Conservation (phyloP, 2,888 invertebrate genomes). For the Penaeus monodon region DNA sequence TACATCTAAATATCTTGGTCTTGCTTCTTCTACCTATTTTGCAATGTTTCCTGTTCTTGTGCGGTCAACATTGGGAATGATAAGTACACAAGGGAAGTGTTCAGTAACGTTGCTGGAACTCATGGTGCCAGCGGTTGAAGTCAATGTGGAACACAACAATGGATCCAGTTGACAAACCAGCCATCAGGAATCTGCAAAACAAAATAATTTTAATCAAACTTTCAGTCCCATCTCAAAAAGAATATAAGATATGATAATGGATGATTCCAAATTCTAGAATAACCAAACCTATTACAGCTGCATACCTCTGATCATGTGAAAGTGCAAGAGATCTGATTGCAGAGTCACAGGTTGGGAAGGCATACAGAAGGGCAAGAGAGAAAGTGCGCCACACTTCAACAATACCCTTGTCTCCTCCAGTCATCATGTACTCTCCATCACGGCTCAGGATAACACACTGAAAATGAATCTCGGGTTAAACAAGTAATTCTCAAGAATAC, state of each 20-base stretch:
- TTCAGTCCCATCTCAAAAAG: neutral
- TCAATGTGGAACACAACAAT: slow-evolving; percentile 99
- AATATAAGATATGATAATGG: too few species aligned
- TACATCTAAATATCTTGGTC: slow-evolving; percentile 7
- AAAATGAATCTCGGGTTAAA: slow-evolving; percentile 65
- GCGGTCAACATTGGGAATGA: neutral
- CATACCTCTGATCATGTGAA: slow-evolving; percentile 97
- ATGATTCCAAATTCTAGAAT: too few species aligned
- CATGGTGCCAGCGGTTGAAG: slow-evolving; percentile 98
- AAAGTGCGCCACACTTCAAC: slow-evolving; percentile 98
- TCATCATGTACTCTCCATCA: slow-evolving; percentile 98
- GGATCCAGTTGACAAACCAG: slow-evolving; percentile 96
- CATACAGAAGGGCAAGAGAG: slow-evolving; percentile 95
- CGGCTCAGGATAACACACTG: slow-evolving; percentile 93
- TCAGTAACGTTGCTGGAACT: slow-evolving; percentile 92
- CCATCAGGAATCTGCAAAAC: slow-evolving; percentile 89
- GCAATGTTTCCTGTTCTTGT: too few species aligned
- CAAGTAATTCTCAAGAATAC: too few species aligned
- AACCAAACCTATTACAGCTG: too few species aligned
- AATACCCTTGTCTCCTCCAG: slow-evolving; percentile 95
- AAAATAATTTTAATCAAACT: neutral
- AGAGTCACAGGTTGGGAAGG: slow-evolving; percentile 97
- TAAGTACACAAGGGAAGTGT: neutral
- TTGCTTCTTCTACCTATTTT: too few species aligned
- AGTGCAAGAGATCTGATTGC: slow-evolving; percentile 93